Percentiles rank a stretch among this genome's conserved stretches.
These are phyloP conservation scores for Aurelia sp. DNA, from an alignment of 30 jellyfish, hydroid and myxozoan species.

Conservation along the genomic window DNA sequence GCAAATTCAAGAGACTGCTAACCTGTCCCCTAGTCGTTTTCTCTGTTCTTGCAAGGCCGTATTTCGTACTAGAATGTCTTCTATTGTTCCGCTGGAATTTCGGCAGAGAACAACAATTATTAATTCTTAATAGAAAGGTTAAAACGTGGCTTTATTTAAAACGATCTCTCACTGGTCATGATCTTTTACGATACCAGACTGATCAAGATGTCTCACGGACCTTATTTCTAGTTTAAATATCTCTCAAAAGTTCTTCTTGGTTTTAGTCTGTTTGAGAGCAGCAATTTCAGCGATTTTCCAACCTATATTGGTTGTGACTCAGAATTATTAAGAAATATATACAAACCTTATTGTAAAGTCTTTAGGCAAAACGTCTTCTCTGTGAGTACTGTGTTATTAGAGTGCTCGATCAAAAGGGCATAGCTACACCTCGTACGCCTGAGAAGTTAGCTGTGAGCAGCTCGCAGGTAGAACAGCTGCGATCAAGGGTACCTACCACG, in stretches of 20 bases:
- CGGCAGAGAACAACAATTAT: background rate
- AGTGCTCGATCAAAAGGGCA: constrained; percentile 60
- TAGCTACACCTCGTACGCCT: constrained; percentile 54
- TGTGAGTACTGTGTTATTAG: constrained; percentile 29
- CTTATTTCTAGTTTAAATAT: too few relatives aligned
- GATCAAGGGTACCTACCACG: constrained; percentile 63
- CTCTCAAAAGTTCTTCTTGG: too few relatives aligned
- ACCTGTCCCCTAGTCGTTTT: background rate
- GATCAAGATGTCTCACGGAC: background rate
- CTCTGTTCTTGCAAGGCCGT: constrained; percentile 1
- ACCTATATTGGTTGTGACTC: too few relatives aligned
- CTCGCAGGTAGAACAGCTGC: constrained; percentile 79
- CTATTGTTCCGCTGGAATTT: constrained; percentile 1
- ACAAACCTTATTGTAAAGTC: too few relatives aligned
- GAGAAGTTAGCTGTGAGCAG: constrained; percentile 55
- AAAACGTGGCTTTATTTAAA: background rate
- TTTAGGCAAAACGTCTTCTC: constrained; percentile 41
- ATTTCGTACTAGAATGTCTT: background rate
- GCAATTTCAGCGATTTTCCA: too few relatives aligned
- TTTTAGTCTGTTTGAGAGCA: too few relatives aligned
- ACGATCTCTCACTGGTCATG: background rate
- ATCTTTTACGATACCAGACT: constrained; percentile 3
- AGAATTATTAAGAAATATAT: too few relatives aligned
- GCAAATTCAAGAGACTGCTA: background rate
- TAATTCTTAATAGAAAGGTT: background rate